Percentiles rank a stretch among this genome's conserved stretches.
These are phyloP conservation scores for Phrynocephalus forsythii DNA, from an alignment of 2,797 vertebrate genomes.

Conservation along the genomic window DNA sequence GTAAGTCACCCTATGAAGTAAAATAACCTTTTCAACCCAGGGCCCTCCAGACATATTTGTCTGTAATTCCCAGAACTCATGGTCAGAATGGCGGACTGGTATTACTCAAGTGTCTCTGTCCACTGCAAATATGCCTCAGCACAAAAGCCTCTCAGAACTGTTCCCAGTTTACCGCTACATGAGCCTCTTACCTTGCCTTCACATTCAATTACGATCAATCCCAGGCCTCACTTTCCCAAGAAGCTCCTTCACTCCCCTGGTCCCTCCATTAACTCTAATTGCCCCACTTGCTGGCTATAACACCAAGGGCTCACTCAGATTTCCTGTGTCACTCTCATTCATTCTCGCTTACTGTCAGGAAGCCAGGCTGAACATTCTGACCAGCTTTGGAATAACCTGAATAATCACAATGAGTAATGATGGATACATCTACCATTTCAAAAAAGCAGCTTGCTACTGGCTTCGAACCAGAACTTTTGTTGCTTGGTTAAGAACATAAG, in stretches of 20 bases:
- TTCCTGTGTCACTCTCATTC: background rate
- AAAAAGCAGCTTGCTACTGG: background rate
- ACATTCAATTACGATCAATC: background rate
- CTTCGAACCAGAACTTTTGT: background rate
- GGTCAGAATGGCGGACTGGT: background rate
- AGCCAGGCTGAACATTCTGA: background rate
- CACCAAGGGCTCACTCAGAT: background rate
- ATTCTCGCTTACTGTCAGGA: slow-evolving; percentile 13
- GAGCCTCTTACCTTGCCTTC: background rate
- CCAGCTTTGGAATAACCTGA: background rate
- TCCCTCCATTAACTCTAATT: background rate
- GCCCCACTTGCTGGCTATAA: background rate
- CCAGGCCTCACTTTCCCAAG: background rate
- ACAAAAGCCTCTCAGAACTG: background rate
- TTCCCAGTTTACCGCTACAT: background rate
- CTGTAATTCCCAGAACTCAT: background rate
- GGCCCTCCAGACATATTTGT: too few species aligned
- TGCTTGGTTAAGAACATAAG: background rate
- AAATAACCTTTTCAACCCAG: background rate
- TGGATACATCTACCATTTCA: slow-evolving; percentile 16
- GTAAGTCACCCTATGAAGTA: background rate
- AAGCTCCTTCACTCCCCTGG: background rate
- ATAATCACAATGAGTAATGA: background rate
- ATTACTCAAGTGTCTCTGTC: background rate
- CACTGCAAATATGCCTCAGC: background rate